Evolutionary conservation across 2,888 invertebrate species (phyloP).

Genomic region (Augochlorella aurata): DNA sequence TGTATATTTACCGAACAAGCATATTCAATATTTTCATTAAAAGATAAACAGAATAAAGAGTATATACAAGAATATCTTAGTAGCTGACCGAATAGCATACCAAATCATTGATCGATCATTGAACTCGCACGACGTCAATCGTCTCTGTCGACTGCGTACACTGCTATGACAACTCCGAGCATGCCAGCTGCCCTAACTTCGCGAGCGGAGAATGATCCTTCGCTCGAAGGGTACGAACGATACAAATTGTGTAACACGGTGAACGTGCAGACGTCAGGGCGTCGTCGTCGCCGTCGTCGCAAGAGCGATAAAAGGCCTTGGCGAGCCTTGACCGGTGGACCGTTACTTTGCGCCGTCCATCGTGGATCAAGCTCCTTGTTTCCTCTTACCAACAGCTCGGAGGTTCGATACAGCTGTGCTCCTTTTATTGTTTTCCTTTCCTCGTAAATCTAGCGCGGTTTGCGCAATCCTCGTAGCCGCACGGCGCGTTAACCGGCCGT

Average conservation of each 20-base stretch:
- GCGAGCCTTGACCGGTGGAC: constrained; percentile 78
- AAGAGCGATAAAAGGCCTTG: constrained; percentile 76
- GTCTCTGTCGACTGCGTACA: too few relatives aligned
- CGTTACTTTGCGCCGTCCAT: constrained; percentile 73
- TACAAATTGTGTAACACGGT: constrained; percentile 57
- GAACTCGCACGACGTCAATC: too few relatives aligned
- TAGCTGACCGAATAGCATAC: too few relatives aligned
- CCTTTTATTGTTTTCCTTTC: constrained; percentile 17
- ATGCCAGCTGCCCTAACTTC: neutral
- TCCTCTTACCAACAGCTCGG: constrained; percentile 52
- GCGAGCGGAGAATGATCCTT: neutral
- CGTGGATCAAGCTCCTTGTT: constrained; percentile 53
- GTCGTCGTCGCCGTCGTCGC: constrained; percentile 42
- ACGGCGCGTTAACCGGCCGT: neutral
- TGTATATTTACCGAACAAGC: too few relatives aligned
- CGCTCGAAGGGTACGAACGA: constrained; percentile 22
- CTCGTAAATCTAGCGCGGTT: constrained; percentile 19
- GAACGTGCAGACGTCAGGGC: constrained; percentile 26
- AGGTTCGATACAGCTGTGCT: constrained; percentile 8
- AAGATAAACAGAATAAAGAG: too few relatives aligned
- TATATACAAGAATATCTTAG: too few relatives aligned
- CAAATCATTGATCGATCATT: too few relatives aligned
- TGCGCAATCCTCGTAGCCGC: neutral
- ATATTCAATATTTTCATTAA: too few relatives aligned
- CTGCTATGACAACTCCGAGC: too few relatives aligned